A percentile compares a stretch with the other conserved stretches of the same genome.
These are phyloP conservation scores for Phymastichus coffea DNA, from an alignment of 1,140 invertebrate genomes.

Conservation along the genomic window DNA sequence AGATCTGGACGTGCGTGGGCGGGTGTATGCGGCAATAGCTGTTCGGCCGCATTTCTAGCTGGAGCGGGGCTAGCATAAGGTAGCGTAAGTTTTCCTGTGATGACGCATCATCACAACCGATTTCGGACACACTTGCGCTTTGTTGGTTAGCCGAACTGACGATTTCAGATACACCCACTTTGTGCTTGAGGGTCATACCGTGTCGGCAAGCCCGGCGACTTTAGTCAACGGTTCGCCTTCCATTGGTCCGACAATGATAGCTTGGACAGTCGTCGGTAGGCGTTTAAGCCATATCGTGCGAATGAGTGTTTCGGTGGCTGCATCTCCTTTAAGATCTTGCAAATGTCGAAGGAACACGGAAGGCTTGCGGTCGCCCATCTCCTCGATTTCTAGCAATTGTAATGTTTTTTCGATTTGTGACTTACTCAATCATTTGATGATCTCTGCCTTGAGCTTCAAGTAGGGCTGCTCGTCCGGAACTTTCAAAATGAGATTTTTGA, in stretches of 20 bases:
- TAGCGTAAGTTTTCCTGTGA: too few species aligned
- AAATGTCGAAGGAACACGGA: conserved; percentile 28
- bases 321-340: neutral
- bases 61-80: too few species aligned
- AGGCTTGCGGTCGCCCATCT: conserved; percentile 28
- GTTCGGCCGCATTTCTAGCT: too few species aligned
- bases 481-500: too few species aligned
- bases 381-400: conserved; percentile 23
- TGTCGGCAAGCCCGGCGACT: conserved; percentile 49
- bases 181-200: conserved; percentile 37
- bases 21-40: too few species aligned
- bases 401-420: conserved; percentile 16
- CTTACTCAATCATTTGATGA: conserved; percentile 14
- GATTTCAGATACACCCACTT: too few species aligned
- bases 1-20: too few species aligned
- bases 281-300: neutral
- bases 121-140: too few species aligned
- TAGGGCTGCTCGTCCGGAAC: neutral
- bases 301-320: too few species aligned
- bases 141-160: too few species aligned
- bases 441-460: neutral
- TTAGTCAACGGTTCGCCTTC: neutral
- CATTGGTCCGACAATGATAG: conserved; percentile 7
- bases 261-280: conserved; percentile 18
- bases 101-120: too few species aligned